Evolutionary conservation across 2,888 invertebrate genomes (phyloP), one percentile per base, ranked within the genome.

Genomic region (Desoria tigrina): DNA sequence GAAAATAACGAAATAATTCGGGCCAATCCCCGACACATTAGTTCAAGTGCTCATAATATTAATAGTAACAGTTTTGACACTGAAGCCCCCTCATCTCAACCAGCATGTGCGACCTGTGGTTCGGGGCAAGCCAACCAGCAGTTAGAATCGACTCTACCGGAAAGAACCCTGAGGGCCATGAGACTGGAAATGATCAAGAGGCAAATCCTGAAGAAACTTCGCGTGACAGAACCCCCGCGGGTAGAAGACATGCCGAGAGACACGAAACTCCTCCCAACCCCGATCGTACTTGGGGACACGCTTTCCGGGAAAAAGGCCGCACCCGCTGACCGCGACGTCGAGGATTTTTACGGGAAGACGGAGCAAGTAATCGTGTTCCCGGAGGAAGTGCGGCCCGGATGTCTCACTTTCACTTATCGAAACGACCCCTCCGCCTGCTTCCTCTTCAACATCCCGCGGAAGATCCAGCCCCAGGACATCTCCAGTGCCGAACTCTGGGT

Each of bases 311-410:
- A 53, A 9, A 77, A 79, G 21, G 45, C 50, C 2, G 83, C 84
- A 0, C 82, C 37, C 4, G 83, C 18, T 84, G 85, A 86, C 24
- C 81, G 82, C 9, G 84, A 85, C 65, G 81, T 85, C 1, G 91
- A 91, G 76, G 90, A 90, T 77, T 92, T 89, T 76, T 92, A 90
- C 77, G 91, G 90, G 27, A 86, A 90, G 77, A 91, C 90, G 14
- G 90, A 90, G 72, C 90, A 90, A 82, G 89, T 90, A 75, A 89
- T 91, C 55, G 86, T 92, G 51, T 89, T 92, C 76, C 87, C 90
- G 0, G 87, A 87, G 77, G 86, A 89, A 86, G 89, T 90, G 24
- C 11, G 56, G 3, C 26, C 57, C 24, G 49, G 37, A 1, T 69
- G 68, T 53, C 6, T 16, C 24, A 21, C 18, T 32, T 18, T n/a